Base-by-base conservation (phyloP, 2,113 vertebrate genomes). In the Kryptolebias marmoratus region DNA sequence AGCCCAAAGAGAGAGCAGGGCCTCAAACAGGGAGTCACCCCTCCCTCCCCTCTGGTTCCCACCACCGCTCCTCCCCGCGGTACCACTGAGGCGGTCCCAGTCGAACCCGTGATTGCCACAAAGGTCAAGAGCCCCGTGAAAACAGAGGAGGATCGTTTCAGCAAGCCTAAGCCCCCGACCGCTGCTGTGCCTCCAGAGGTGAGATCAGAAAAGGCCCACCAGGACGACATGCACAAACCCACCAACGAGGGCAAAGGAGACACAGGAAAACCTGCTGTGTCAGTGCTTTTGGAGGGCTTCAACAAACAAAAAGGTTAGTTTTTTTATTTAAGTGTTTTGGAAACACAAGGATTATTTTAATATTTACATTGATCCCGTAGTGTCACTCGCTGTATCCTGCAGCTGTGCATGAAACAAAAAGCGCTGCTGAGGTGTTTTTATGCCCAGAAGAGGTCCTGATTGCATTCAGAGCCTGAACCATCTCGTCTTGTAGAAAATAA, bases 1-100 rank as follows among this genome's bases (percentile, higher is more conserved):
- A 99, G 97, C 86, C 96, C 97, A 0, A 98, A 98, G 86, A 94
- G 96, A 82, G 96, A 96, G 89, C 96, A 97, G 90, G 96, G 93
- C 8, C 92, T 95, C 89, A 97, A 95, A 80, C 85, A 81, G 55
- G 86, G 65, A 42, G 85, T 64, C 55, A 79, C 71, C 53, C 64
- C 79, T 39, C 89, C 81, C 54, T 91, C 89, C 11, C 87, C 88
- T 18, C 74, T 30, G 82, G 80, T 83, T 62, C 76, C 83, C 72
- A 75, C 68, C 10, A 8, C 73, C 11, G 30, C 73, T 65, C 48
- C 88, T 48, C 85, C 85, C 57, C 63, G 62, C 39, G 77, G 64
- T 8, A 14, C 74, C 5, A 57, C 73, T 11, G 81, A 81, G 72
- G 47, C 36, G 1, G 65, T 68, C 0, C 64, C 89, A 18, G 82